phyloP scores from a whole-genome alignment of 1,140 invertebrate genomes.

The Zeugodacus cucurbitae region DNA sequence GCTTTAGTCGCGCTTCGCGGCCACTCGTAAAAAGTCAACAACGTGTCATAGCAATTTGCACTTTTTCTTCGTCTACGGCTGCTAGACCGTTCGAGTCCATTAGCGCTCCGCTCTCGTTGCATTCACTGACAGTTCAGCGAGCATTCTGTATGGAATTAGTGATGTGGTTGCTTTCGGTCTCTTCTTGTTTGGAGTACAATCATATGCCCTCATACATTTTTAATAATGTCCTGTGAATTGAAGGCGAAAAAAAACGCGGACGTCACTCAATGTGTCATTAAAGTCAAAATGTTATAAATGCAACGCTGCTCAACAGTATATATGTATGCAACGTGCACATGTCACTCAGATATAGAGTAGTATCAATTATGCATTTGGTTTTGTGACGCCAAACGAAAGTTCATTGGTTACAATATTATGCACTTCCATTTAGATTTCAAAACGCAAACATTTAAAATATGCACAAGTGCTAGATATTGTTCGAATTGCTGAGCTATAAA shows the following conservation, averaged over 20 bases:
- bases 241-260: not conserved
- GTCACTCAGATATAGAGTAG: no score
- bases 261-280: not conserved
- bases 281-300: not conserved
- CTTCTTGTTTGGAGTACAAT: not conserved
- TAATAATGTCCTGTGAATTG: not conserved
- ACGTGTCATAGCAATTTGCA: slow-evolving; percentile 37
- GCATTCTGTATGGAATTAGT: not conserved
- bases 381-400: no score
- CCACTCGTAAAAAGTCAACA: slow-evolving; percentile 36
- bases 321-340: not conserved
- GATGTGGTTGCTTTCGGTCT: not conserved
- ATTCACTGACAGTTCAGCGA: not conserved
- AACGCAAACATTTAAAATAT: no score
- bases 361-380: no score
- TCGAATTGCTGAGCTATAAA: no score
- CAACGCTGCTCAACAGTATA: not conserved
- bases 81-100: not conserved
- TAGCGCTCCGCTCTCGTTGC: not conserved
- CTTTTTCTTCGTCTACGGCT: not conserved
- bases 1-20: not conserved
- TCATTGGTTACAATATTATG: no score
- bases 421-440: no score
- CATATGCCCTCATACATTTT: not conserved
- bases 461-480: no score